Evolutionary conservation across 2,888 invertebrate species (phyloP).

Genomic region (Amphipoea oculea): DNA sequence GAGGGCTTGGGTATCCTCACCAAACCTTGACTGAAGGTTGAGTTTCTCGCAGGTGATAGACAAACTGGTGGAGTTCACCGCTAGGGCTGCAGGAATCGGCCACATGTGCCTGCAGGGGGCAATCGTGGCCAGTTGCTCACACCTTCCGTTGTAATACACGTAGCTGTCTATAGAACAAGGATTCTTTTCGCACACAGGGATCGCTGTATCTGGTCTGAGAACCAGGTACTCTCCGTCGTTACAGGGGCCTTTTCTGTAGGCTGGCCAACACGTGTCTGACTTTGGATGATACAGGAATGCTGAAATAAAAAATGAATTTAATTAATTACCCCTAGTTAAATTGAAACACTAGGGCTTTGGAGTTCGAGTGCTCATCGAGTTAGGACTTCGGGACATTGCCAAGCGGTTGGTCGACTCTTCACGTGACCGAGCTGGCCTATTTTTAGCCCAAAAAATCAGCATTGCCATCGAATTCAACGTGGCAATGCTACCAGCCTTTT

Average conservation of each 20-base stretch:
- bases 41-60: constrained; percentile 90
- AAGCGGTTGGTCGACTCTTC: neutral
- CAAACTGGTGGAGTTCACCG: constrained; percentile 91
- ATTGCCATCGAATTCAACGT: too few species aligned
- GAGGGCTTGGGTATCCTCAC: constrained; percentile 49
- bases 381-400: neutral
- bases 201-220: constrained; percentile 85
- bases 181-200: constrained; percentile 91
- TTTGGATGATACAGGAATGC: constrained; percentile 91
- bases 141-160: constrained; percentile 86
- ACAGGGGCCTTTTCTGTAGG: constrained; percentile 92
- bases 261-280: constrained; percentile 91
- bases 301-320: constrained; percentile 72
- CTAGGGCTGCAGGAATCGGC: constrained; percentile 84
- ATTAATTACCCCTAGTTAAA: neutral
- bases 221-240: constrained; percentile 88
- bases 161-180: constrained; percentile 90
- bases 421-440: neutral
- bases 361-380: neutral
- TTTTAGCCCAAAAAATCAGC: neutral
- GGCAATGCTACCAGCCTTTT: neutral
- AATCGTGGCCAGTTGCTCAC: constrained; percentile 80
- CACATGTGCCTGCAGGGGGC: constrained; percentile 83
- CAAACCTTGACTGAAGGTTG: constrained; percentile 76
- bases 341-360: too few species aligned